These are phyloP conservation scores for Tetrao urogallus DNA, from an alignment of 2,113 vertebrate species.

Conservation along the genomic window DNA sequence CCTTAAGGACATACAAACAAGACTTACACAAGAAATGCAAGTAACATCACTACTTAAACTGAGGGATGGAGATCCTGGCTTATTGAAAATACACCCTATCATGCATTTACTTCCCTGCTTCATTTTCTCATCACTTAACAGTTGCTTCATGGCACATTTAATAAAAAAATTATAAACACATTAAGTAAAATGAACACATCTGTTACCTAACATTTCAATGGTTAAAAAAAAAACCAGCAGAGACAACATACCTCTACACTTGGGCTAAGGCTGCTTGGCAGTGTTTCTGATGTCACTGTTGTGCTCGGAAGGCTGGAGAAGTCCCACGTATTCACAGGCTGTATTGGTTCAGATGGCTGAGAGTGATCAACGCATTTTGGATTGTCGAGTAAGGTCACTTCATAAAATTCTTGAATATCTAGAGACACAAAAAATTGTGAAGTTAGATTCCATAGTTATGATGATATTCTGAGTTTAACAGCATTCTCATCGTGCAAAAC, in stretches of 20 bases:
- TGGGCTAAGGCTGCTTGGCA: constrained; percentile 92
- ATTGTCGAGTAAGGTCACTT: constrained; percentile 98
- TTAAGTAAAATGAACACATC: constrained; percentile 7
- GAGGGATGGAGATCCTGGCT: not conserved
- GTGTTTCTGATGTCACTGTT: constrained; percentile 90
- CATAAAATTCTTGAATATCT: constrained; percentile 99
- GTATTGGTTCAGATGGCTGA: constrained; percentile 81
- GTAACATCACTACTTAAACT: not conserved
- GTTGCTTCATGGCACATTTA: not conserved
- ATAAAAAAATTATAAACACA: constrained; percentile 25
- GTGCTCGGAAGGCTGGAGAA: constrained; percentile 94
- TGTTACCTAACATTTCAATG: constrained; percentile 35
- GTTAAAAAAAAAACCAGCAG: not conserved
- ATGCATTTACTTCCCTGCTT: not conserved
- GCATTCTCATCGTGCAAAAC: not conserved
- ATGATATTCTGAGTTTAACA: not conserved
- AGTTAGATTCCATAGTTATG: not conserved
- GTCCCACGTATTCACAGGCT: constrained; percentile 92
- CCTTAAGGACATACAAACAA: not conserved
- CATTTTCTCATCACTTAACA: not conserved
- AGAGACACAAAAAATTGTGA: not conserved
- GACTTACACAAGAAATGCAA: not conserved
- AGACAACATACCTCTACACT: constrained; percentile 86
- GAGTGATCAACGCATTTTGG: constrained; percentile 87
- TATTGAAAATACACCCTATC: not conserved